Evolutionary conservation across 2,888 invertebrate genomes (phyloP), one percentile per base, ranked within the genome.

Genomic region (Gasteruption jaculator): DNA sequence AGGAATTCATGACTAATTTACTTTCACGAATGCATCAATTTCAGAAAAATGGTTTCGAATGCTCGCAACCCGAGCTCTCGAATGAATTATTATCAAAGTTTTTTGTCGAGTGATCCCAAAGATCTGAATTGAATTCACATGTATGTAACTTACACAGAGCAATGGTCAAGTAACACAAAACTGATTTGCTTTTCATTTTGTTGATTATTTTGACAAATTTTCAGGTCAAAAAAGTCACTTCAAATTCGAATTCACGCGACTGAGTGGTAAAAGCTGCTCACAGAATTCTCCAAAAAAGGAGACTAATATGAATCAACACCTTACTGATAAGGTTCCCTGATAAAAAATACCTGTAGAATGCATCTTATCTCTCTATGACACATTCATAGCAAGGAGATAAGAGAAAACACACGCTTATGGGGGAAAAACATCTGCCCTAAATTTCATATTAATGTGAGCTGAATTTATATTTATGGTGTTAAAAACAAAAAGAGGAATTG

Each of bases 121-220:
- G n/a, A n/a, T n/a, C n/a, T n/a, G n/a, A n/a, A n/a, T n/a, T n/a
- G n/a, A n/a, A n/a, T n/a, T n/a, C n/a, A n/a, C n/a, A n/a, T n/a
- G n/a, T n/a, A n/a, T n/a, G 12, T n/a, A 50, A 63, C 70, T 69
- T 57, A 70, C 70, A 45, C 15, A 69, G 51, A 39, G 58, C 60
- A 19, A 70, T 38, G 21, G 63, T 50, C 19, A 69, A 35, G 39
- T 65, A 68, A 39, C 55, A 59, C 25, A 68, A 24, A 39, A 61
- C 36, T 16, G 44, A 62, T 54, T 54, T 65, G 5, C 56, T 30
- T 27, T 38, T 39, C 57, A 61, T 57, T 53, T 53, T 59, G 40
- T n/a, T n/a, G n/a, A n/a, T n/a, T n/a, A n/a, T n/a, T n/a, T n/a
- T n/a, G 56, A 22, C 16, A 49, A 56, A 54, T 54, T 45, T 42